Conservation (phyloP, 2,797 vertebrate genomes). For the Sylvia borin region DNA sequence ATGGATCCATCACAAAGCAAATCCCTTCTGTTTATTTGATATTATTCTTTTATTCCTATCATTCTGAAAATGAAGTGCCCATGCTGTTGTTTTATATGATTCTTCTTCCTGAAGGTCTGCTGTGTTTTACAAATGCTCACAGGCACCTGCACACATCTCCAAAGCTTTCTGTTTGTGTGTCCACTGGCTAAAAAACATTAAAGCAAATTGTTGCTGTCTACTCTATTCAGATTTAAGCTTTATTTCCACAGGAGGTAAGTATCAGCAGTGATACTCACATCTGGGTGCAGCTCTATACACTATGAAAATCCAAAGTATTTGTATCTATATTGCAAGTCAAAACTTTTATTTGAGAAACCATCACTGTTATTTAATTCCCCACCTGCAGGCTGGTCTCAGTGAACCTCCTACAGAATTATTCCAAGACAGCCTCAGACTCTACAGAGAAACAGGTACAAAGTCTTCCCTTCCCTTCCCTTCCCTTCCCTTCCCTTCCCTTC, state of each 20-base stretch:
- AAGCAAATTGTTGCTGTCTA: neutral
- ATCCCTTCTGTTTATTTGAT: neutral
- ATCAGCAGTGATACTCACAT: neutral
- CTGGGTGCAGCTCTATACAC: neutral
- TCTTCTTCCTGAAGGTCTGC: neutral
- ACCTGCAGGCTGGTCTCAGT: neutral
- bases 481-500: no score
- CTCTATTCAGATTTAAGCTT: neutral
- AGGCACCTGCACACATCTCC: fast-evolving
- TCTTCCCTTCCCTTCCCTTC: no score
- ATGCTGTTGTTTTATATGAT: neutral
- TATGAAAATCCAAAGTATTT: neutral
- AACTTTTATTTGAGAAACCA: neutral
- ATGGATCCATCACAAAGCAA: neutral
- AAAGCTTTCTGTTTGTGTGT: neutral
- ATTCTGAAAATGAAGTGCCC: neutral
- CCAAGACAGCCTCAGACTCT: neutral
- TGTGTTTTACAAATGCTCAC: neutral
- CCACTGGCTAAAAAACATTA: neutral
- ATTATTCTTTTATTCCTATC: neutral
- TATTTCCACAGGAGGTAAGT: neutral
- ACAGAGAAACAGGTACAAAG: neutral
- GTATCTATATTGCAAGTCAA: neutral
- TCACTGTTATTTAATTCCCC: neutral
- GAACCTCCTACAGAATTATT: neutral